phyloP scores from a whole-genome alignment of 2,888 invertebrate genomes.

The Drosophila diplacantha region DNA sequence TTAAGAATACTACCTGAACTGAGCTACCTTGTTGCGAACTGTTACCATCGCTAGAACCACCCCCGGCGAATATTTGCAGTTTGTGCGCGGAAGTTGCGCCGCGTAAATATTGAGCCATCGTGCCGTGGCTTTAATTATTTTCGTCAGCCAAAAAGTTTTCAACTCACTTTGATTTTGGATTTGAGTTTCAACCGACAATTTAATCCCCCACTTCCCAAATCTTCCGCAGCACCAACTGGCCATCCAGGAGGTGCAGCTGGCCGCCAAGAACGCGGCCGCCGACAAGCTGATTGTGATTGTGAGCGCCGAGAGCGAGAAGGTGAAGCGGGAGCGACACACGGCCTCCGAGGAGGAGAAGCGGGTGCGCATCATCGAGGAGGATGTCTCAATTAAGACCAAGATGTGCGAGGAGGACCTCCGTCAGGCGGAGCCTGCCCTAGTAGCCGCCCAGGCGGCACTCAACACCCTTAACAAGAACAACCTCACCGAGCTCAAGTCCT shows the following conservation, averaged over 20 bases:
- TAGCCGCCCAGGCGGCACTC: constrained; percentile 87
- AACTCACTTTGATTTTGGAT: constrained; percentile 44
- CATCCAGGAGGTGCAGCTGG: constrained; percentile 89
- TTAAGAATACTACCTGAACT: neutral
- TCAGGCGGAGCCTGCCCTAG: constrained; percentile 94
- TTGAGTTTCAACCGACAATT: constrained; percentile 37
- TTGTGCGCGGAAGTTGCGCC: constrained; percentile 52
- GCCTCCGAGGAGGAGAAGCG: constrained; percentile 93
- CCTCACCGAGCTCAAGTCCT: constrained; percentile 95
- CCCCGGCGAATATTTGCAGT: constrained; percentile 34
- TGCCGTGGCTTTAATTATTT: constrained; percentile 66
- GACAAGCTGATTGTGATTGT: constrained; percentile 93
- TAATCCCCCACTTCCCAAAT: constrained; percentile 9
- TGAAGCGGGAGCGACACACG: constrained; percentile 89
- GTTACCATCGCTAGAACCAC: constrained; percentile 2
- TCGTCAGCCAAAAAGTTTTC: constrained; percentile 48
- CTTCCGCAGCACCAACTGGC: constrained; percentile 78
- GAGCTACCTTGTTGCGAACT: neutral
- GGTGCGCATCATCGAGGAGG: constrained; percentile 92
- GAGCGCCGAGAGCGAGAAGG: constrained; percentile 93
- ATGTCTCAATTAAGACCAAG: constrained; percentile 90
- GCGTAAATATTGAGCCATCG: constrained; percentile 67
- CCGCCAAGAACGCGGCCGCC: constrained; percentile 93
- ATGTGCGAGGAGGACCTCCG: constrained; percentile 93
- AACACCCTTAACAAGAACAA: constrained; percentile 97